Conservation (phyloP, 2,797 vertebrate species). For the Microctenopoma steveboyesi region DNA sequence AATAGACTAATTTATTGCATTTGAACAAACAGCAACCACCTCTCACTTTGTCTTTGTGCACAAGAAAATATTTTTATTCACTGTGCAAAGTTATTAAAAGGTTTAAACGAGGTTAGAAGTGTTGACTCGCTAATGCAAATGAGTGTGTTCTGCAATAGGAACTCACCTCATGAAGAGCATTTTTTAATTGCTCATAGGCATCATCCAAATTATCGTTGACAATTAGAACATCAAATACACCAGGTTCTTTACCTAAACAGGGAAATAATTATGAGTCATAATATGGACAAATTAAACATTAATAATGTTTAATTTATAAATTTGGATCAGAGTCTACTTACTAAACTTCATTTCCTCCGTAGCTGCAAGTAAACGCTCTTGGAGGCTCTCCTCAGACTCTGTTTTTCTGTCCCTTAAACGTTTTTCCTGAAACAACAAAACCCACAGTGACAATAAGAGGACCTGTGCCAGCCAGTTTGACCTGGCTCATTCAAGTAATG, state of each 20-base stretch:
- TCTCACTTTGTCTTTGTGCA: too few relatives aligned
- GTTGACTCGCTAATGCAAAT: not conserved
- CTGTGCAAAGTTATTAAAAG: not conserved
- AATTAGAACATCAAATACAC: conserved; percentile 90
- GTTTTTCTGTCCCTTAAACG: conserved; percentile 91
- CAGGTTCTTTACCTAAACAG: conserved; percentile 88
- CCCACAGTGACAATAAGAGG: not conserved
- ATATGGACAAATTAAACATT: not conserved
- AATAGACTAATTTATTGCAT: too few relatives aligned
- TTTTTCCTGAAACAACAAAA: conserved; percentile 84
- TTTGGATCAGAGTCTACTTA: conserved; percentile 74
- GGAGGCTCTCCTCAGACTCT: conserved; percentile 92
- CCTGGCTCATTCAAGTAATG: too few relatives aligned
- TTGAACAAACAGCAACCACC: too few relatives aligned
- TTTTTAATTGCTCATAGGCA: conserved; percentile 86
- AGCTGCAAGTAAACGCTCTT: conserved; percentile 87
- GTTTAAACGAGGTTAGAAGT: not conserved
- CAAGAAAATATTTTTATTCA: not conserved
- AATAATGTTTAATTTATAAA: too few relatives aligned
- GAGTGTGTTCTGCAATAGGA: not conserved
- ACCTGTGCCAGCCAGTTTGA: not conserved
- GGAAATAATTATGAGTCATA: not conserved
- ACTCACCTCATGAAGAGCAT: conserved; percentile 87
- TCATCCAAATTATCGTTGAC: conserved; percentile 90
- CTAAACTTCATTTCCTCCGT: conserved; percentile 89